Base-by-base conservation (phyloP, 1,140 invertebrate species). In the Mercenaria mercenaria region DNA sequence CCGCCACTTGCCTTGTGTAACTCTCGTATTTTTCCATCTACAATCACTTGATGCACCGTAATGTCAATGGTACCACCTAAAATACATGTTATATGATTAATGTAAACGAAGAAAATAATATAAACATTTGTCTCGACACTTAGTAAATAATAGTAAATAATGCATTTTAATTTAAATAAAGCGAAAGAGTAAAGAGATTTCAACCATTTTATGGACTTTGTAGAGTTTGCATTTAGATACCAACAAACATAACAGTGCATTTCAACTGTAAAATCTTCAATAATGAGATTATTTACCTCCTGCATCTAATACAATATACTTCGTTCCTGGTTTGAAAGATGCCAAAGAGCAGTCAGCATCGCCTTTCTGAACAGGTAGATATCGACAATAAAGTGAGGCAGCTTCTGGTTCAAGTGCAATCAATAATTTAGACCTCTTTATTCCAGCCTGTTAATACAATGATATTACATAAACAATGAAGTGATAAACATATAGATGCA, bases 331-430 rank as follows among this genome's bases (percentile, higher is more conserved):
- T 56, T n/a, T 23, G 13, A 56, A n/a, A 15, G 52, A 56, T 4
- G 52, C 52, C 23, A 56, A 56, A 23, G 52, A 56, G 15, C 15
- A 8, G 6, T 15, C 3, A 4, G 2, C 52, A 23, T 56, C 11
- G 52, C 52, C 52, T 56, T 56, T 56, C 52, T 56, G 52, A 56
- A 56, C 52, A 4, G 52, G 52, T 23, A 56, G 4, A 15, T 56
- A n/a, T 56, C 52, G 52, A 56, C 52, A 56, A 20, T 56, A 56
- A 2, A 91, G 56, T 18, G 79, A 84, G 15, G 90, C 90, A 26
- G 90, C 90, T 56, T 91, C 90, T 34, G 90, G 90, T 80, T 91
- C 90, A 29, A 84, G 59, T 1, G 86, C 90, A 47, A 91, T 67
- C 39, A 82, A 23, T 37, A 91, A 67, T 18, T 59, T 20, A 1